phyloP scores from a whole-genome alignment of 2,888 invertebrate species.

The Plagiodera versicolora region DNA sequence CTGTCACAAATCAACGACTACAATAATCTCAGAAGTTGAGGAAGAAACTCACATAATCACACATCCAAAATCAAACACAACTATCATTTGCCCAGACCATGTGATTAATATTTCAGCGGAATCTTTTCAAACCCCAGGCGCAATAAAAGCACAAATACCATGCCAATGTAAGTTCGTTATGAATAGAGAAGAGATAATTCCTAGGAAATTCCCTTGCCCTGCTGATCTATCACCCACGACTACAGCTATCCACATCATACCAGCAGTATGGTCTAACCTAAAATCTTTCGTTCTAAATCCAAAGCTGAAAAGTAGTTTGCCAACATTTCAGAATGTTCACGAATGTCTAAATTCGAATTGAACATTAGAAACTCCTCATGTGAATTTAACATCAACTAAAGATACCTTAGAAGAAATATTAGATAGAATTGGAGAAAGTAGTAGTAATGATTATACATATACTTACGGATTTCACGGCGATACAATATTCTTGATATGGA shows the following conservation, averaged over 20 bases:
- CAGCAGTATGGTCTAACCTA: background rate
- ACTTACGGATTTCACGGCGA: no score
- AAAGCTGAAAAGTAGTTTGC: background rate
- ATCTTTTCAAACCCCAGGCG: no score
- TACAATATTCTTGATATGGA: no score
- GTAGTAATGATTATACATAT: no score
- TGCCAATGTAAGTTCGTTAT: slow-evolving; percentile 18
- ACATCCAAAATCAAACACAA: no score
- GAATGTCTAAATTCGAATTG: slow-evolving; percentile 15
- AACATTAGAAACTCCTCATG: slow-evolving; percentile 13
- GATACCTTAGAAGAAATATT: slow-evolving; percentile 9
- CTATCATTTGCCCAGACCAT: no score
- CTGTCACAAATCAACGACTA: no score
- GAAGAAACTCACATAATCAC: no score
- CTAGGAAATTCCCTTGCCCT: no score
- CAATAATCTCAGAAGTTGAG: no score
- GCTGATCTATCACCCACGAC: no score
- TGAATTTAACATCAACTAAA: slow-evolving; percentile 13
- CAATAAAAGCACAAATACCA: slow-evolving; percentile 5
- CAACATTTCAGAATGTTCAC: slow-evolving; percentile 2
- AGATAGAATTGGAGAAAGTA: background rate
- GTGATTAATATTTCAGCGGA: no score
- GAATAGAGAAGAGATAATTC: background rate
- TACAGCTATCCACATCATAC: background rate
- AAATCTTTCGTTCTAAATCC: background rate